These are phyloP conservation scores for Drosophila simulans DNA, from an alignment of 1,140 invertebrate species.

Conservation along the genomic window DNA sequence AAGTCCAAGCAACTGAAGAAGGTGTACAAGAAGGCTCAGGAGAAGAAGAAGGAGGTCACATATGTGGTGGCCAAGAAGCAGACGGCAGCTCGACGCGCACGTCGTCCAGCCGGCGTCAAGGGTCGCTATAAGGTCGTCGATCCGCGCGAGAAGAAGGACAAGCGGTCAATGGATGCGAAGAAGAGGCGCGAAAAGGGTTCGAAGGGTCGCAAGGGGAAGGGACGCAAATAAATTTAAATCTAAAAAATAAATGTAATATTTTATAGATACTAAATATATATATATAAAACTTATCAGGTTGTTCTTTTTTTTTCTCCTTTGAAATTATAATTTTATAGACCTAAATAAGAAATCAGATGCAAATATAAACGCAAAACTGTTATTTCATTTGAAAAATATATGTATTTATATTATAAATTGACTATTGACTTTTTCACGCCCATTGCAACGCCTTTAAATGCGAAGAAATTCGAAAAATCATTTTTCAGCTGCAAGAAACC, in stretches of 20 bases:
- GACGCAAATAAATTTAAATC: conserved; percentile 6
- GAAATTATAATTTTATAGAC: not conserved
- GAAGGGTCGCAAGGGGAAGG: conserved; percentile 34
- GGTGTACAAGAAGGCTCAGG: conserved; percentile 96
- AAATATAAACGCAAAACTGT: not conserved
- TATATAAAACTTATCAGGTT: not conserved
- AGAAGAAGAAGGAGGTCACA: conserved; percentile 95
- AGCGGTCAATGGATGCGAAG: conserved; percentile 89
- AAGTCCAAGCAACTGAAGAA: conserved; percentile 96
- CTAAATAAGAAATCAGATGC: not conserved
- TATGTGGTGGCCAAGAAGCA: conserved; percentile 98
- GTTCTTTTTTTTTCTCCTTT: not conserved
- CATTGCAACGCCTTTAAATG: too few species aligned
- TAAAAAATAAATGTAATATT: conserved; percentile 21
- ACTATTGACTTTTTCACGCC: too few species aligned
- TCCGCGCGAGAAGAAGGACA: conserved; percentile 97
- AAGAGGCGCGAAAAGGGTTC: conserved; percentile 68
- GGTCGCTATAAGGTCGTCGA: conserved; percentile 98
- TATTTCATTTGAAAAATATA: too few species aligned
- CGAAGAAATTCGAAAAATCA: too few species aligned
- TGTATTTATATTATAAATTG: too few species aligned
- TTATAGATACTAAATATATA: conserved; percentile 22
- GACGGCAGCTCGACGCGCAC: conserved; percentile 90
- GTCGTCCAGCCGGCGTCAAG: conserved; percentile 94
- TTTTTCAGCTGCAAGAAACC: not conserved